Evolutionary conservation across 2,888 invertebrate genomes (phyloP).

Genomic region (Andrena chrysosceles): DNA sequence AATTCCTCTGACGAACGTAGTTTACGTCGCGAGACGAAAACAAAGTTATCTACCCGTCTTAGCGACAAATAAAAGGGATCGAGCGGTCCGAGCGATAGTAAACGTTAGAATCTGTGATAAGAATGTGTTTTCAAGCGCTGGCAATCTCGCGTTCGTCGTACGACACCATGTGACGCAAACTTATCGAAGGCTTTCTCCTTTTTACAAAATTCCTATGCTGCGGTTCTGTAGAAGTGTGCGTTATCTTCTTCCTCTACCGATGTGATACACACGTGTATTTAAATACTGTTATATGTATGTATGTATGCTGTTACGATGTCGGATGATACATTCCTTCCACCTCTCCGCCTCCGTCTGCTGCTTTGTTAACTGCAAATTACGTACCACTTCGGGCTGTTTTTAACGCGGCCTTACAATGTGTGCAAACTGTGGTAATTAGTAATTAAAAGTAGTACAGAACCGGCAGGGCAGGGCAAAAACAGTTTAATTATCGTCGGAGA

Average conservation of each 20-base stretch:
- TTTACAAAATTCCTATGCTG: background rate
- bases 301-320: too few relatives aligned
- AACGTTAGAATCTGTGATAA: conserved; percentile 8
- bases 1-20: background rate
- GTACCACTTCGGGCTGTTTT: too few relatives aligned
- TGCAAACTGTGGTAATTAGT: too few relatives aligned
- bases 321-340: too few relatives aligned
- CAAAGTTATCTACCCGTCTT: background rate
- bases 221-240: too few relatives aligned
- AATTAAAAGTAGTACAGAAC: background rate
- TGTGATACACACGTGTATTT: too few relatives aligned
- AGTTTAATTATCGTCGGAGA: too few relatives aligned
- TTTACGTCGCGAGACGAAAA: background rate
- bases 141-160: background rate
- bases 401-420: too few relatives aligned
- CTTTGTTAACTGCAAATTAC: too few relatives aligned
- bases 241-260: too few relatives aligned
- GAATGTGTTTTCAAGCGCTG: background rate
- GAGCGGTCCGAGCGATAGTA: background rate
- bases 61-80: background rate
- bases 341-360: too few relatives aligned
- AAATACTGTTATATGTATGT: too few relatives aligned
- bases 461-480: background rate
- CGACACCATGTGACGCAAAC: background rate
- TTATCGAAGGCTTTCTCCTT: background rate